Base-by-base conservation (phyloP, 2,797 vertebrate genomes). In the Helicolenus hilgendorfi region DNA sequence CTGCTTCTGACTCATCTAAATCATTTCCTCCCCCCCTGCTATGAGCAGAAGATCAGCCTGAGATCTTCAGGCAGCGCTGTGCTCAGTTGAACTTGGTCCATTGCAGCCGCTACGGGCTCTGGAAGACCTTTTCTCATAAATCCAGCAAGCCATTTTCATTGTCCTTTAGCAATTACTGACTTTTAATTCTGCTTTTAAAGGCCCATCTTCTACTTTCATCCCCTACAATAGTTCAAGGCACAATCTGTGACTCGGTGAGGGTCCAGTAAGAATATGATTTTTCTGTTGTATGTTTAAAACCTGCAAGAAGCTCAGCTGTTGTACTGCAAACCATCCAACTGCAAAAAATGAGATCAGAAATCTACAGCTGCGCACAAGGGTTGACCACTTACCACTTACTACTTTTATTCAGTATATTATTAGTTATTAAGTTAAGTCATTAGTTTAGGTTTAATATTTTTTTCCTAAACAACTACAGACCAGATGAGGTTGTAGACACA, bases 121-220 rank as follows among this genome's bases (percentile, higher is more conserved):
- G 7, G 14, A 53, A 41, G 79, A 87, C 55, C 72, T 67, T 74
- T 82, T 77, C 59, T 77, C 53, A 58, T 84, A 70, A 87, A 87
- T 38, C 71, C 10, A 4, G 10, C n/a, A 62, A 59, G 26, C 56
- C 38, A 24, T 55, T 85, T 78, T 72, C 72, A 77, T 77, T 83
- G 81, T 68, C 62, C 77, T 72, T 68, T 29, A 55, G 86, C 80
- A 81, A 81, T 89, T 78, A 83, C 73, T 72, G 71, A 84, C 76
- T 85, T 86, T 74, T 68, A 33, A 71, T 77, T 70, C 73, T 70
- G 68, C 65, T 71, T 85, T 80, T 72, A 77, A 84, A 75, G 69
- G 35, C 31, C 29, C 5, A 9, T 72, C 59, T 58, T 72, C 55
- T 80, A 29, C 56, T 69, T 36, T 72, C 5, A 20, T n/a, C 2